phyloP scores from a whole-genome alignment of 2,888 invertebrate species.

The Seira sanloemensis region DNA sequence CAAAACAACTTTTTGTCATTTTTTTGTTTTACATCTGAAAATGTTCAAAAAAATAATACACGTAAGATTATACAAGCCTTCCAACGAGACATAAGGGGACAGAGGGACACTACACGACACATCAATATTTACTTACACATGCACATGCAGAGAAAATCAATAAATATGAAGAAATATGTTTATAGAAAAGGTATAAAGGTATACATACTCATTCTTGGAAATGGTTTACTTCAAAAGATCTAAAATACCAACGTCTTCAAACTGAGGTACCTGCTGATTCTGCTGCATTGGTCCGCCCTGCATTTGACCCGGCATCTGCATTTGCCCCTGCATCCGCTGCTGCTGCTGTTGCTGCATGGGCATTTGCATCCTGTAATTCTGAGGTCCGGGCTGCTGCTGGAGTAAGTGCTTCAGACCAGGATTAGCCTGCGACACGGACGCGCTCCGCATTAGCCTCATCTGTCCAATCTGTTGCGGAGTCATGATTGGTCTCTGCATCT shows the following conservation, averaged over 20 bases:
- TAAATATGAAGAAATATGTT: no score
- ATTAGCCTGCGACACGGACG: constrained; percentile 82
- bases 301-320: constrained; percentile 51
- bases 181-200: no score
- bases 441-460: constrained; percentile 85
- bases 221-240: constrained; percentile 77
- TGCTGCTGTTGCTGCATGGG: constrained; percentile 78
- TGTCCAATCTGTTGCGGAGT: constrained; percentile 74
- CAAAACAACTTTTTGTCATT: no score
- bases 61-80: background rate
- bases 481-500: constrained; percentile 75
- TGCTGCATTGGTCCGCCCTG: constrained; percentile 47
- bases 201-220: no score
- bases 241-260: constrained; percentile 78
- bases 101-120: no score
- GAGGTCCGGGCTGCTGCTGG: constrained; percentile 79
- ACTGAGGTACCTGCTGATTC: constrained; percentile 75
- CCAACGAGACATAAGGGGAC: background rate
- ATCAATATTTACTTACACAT: no score
- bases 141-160: no score
- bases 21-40: background rate
- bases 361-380: constrained; percentile 75
- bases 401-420: constrained; percentile 87
- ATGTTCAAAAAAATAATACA: background rate
- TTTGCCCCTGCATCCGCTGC: constrained; percentile 47